Evolutionary conservation across 2,797 vertebrate species (phyloP).

Genomic region (Squalus acanthias): DNA sequence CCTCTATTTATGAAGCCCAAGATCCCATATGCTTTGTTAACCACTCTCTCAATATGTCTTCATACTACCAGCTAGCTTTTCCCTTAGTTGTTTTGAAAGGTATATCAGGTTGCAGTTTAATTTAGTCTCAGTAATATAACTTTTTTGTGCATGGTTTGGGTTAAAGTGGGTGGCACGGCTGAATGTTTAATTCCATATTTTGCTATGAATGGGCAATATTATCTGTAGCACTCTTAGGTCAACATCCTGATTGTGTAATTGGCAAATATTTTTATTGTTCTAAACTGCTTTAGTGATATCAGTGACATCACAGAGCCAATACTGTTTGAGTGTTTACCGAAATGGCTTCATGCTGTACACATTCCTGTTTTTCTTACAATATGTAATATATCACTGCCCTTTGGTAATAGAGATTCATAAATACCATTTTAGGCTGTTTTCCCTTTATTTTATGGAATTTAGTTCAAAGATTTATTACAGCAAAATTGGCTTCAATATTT

Average conservation of each 20-base stretch:
- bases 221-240: neutral
- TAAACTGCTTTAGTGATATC: neutral
- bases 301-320: neutral
- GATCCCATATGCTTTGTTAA: too few relatives aligned
- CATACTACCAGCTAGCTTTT: neutral
- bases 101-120: neutral
- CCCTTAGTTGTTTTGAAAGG: neutral
- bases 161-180: neutral
- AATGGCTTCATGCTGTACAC: neutral
- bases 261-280: neutral
- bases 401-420: neutral
- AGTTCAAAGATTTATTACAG: neutral
- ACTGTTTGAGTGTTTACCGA: neutral
- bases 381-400: neutral
- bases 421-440: neutral
- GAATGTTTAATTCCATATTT: conserved; percentile 24
- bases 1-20: too few relatives aligned
- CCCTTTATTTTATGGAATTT: neutral
- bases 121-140: neutral
- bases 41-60: too few relatives aligned
- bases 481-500: neutral
- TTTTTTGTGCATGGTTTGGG: neutral
- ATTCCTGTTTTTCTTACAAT: neutral
- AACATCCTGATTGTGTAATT: neutral
- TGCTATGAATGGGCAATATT: neutral